These are phyloP conservation scores for Fragum whitleyi DNA, from an alignment of 2,888 invertebrate species.

Conservation along the genomic window DNA sequence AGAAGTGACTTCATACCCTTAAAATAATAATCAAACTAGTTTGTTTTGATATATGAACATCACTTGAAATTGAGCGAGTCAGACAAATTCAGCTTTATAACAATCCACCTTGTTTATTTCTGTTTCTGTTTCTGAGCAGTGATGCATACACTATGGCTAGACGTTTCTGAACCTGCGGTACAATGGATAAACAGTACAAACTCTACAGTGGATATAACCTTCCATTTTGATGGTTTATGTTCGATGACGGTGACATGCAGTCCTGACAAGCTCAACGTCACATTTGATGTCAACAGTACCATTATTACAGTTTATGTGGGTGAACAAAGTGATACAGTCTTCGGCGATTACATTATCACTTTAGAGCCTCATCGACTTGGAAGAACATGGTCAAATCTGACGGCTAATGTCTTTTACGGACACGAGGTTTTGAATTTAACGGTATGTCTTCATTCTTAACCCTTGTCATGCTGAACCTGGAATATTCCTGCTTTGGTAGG, in stretches of 20 bases:
- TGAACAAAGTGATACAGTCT: conserved; percentile 12
- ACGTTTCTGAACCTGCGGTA: conserved; percentile 29
- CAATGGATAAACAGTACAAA: conserved; percentile 52
- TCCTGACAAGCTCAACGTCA: conserved; percentile 30
- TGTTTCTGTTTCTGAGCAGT: conserved; percentile 15
- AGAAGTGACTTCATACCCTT: no score
- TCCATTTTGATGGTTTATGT: conserved; percentile 58
- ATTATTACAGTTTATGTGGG: conserved; percentile 30
- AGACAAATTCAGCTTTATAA: no score
- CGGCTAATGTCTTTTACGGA: conserved; percentile 17
- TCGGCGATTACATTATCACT: conserved; percentile 7
- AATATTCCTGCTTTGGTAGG: no score
- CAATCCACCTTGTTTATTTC: no score
- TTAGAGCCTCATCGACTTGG: background rate
- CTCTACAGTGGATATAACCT: conserved; percentile 19
- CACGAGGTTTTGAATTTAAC: conserved; percentile 10
- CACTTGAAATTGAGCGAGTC: no score
- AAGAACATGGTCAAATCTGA: conserved; percentile 13
- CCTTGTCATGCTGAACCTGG: no score
- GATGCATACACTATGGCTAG: background rate
- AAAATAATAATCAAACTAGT: no score
- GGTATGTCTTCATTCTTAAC: background rate
- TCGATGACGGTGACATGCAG: conserved; percentile 30
- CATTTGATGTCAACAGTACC: conserved; percentile 25
- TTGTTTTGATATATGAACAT: no score